phyloP scores from a whole-genome alignment of 2,113 vertebrate genomes.

The Corydoras sp. region DNA sequence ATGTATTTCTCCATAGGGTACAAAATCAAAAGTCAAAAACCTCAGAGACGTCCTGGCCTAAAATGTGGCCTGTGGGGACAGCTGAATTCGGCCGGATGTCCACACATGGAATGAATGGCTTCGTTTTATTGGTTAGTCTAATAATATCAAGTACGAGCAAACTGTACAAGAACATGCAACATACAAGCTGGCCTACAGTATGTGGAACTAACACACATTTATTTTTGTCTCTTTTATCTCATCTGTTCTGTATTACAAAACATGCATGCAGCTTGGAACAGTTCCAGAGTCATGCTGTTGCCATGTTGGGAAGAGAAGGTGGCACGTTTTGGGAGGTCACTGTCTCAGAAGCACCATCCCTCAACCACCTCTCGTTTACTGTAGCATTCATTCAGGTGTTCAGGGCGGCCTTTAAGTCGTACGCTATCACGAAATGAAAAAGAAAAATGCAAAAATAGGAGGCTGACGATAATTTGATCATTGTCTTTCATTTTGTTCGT shows the following conservation, averaged over 20 bases:
- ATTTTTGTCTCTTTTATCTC: slow-evolving; percentile 70
- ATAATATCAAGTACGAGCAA: slow-evolving; percentile 96
- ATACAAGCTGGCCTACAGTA: slow-evolving; percentile 91
- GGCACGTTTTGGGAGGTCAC: slow-evolving; percentile 60
- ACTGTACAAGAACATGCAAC: slow-evolving; percentile 99
- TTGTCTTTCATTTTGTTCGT: too few relatives aligned
- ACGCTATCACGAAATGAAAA: slow-evolving; percentile 64
- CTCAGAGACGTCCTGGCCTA: slow-evolving; percentile 85
- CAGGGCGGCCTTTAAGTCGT: slow-evolving; percentile 65
- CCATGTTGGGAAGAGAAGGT: slow-evolving; percentile 73
- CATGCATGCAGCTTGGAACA: slow-evolving; percentile 93
- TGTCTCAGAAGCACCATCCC: slow-evolving; percentile 46
- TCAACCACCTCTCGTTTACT: slow-evolving; percentile 56
- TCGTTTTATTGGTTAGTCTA: slow-evolving; percentile 87
- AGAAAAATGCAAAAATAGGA: slow-evolving; percentile 31
- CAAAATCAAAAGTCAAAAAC: slow-evolving; percentile 58
- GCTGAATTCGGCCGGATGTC: slow-evolving; percentile 73
- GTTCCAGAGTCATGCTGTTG: slow-evolving; percentile 90
- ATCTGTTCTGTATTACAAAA: slow-evolving; percentile 65
- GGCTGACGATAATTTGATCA: too few relatives aligned
- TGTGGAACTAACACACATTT: slow-evolving; percentile 89
- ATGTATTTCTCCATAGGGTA: slow-evolving; percentile 78
- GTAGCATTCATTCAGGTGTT: slow-evolving; percentile 68
- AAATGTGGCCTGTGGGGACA: slow-evolving; percentile 75
- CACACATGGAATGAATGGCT: slow-evolving; percentile 94